These are phyloP conservation scores for Marcusenius ussheri DNA, from an alignment of 2,113 vertebrate genomes.

Conservation along the genomic window DNA sequence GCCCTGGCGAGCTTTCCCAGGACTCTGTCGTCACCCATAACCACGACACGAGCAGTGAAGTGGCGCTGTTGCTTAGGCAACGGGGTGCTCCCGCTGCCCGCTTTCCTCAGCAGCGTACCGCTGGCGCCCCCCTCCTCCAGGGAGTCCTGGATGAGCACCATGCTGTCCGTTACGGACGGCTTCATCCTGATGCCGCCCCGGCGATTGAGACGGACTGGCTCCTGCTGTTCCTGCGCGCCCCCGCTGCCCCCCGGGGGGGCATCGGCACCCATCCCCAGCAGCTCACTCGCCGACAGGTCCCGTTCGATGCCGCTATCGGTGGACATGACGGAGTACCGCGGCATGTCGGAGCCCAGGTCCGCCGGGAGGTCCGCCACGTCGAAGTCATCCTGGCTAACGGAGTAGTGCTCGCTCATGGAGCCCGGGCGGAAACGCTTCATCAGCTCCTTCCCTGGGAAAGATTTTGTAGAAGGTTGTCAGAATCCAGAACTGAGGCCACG, in stretches of 20 bases:
- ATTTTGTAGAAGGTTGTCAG: not conserved
- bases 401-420: constrained; percentile 50
- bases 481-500: not conserved
- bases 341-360: constrained; percentile 49
- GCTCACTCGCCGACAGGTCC: constrained; percentile 62
- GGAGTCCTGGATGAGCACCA: constrained; percentile 62
- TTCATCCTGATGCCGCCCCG: constrained; percentile 76
- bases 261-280: constrained; percentile 15
- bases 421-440: constrained; percentile 66
- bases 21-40: constrained; percentile 77
- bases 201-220: constrained; percentile 60
- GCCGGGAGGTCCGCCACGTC: constrained; percentile 62
- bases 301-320: constrained; percentile 86
- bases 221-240: constrained; percentile 32
- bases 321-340: constrained; percentile 76
- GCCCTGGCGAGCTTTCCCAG: constrained; percentile 79
- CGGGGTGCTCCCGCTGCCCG: constrained; percentile 35
- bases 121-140: constrained; percentile 44
- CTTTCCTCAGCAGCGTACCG: constrained; percentile 54
- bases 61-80: constrained; percentile 58
- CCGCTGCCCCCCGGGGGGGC: not conserved
- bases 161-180: constrained; percentile 49
- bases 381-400: constrained; percentile 57
- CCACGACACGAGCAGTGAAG: constrained; percentile 74
- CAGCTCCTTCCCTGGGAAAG: constrained; percentile 75